Evolutionary conservation across 2,797 vertebrate genomes (phyloP), one percentile per base, ranked within the genome.

Genomic region (Heteromormyrus szaboi): DNA sequence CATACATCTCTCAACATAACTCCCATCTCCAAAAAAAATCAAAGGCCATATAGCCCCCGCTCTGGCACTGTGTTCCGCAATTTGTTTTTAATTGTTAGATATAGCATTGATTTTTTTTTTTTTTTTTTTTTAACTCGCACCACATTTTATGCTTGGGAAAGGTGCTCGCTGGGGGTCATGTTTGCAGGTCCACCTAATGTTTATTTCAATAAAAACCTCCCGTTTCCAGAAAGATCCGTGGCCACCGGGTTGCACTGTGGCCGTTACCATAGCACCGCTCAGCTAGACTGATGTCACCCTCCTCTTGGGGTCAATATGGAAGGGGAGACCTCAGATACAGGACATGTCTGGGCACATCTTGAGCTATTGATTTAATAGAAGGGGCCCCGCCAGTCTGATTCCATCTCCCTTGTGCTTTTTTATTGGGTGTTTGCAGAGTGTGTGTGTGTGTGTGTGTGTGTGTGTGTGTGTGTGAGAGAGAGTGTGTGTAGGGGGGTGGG

Each of bases 301-400:
- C 90, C 84, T 44, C 22, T 46, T 68, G 3, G 54, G 88, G 89
- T 89, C 88, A 87, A 90, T 88, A 89, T 88, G 81, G 88, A 88
- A 85, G 50, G 11, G 22, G 44, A 5, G 83, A 53, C 83, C 50
- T 85, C 83, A 50, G 41, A 50, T 8, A 11, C 48, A 50, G 83
- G 4, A 89, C 90, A 89, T 87, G 89, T 89, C 89, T 90, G 85
- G 87, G 88, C 72, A 91, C 89, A 87, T 85, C 88, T 90, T 89
- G 89, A 89, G 65, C 86, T 87, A 91, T 88, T 91, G 90, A 91
- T 92, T 92, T 90, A 89, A 79, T 86, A 79, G 68, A 87, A 90
- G 87, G 2, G 50, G 4, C 14, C 72, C 72, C 37, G 2, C 33
- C 37, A 19, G 37, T 79, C 33, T 79, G 72, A 79, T 41, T 79